Evolutionary conservation across 1,140 invertebrate species (phyloP), one percentile per base, ranked within the genome.

Genomic region (Drosophila ogumai): DNA sequence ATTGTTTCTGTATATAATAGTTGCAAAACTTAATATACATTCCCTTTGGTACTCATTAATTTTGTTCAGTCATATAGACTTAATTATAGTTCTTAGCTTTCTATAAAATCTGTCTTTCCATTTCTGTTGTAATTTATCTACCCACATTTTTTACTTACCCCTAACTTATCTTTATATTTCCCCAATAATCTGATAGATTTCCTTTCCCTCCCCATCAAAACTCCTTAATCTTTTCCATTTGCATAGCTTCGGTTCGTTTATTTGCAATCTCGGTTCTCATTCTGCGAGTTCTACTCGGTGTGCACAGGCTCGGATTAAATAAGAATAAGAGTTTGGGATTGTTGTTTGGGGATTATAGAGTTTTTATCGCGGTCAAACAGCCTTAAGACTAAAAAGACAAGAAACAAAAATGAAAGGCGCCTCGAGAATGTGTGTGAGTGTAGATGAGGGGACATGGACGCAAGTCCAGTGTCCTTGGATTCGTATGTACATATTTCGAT

Each of bases 301-400:
- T 69, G 66, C 65, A 52, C 46, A 19, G 65, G 65, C 66, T 69
- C 46, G 56, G 66, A 59, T 74, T 75, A 74, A 79, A 82, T 82
- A 81, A 71, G 47, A 72, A 76, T 66, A 44, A 57, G 55, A 79
- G 60, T 34, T 40, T 57, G 61, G 58, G 41, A 69, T 36, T 46
- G 25, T 60, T 65, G 47, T 46, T 66, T 22, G 47, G 43, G 60
- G 50, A 67, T 80, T 71, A 63, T 65, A 58, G 60, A 77, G 43
- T 68, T 77, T 88, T 87, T 87, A 87, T 87, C 82, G 82, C 82
- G 82, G 82, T 87, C 81, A 88, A 88, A 90, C 81, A 90, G 85
- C 81, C 85, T 88, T 88, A 88, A 75, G 74, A 81, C 66, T 88
- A 88, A 85, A 46, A 69, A 88, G 85, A 90, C 85, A 85, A 90